Evolutionary conservation across 2,797 vertebrate species (phyloP), one percentile per base, ranked within the genome.

Genomic region (Masticophis lateralis): DNA sequence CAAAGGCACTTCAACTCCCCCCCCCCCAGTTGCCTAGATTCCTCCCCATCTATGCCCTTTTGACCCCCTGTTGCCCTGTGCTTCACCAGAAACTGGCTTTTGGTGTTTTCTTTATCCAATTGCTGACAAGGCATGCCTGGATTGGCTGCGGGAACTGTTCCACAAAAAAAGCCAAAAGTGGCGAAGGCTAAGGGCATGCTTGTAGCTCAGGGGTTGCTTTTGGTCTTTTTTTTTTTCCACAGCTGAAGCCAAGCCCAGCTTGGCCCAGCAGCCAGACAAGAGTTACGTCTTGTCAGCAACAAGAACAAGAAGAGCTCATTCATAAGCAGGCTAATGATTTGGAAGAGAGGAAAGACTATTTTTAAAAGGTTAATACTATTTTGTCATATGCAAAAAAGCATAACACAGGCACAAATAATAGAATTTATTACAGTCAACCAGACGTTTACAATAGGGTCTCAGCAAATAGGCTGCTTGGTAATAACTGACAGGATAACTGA

Each of bases 281-380:
- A 69, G 63, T 32, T 13, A 69, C 14, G 14, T 32, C 66, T 32
- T 69, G n/a, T 69, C 66, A 69, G 13, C 66, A 32, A 32, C 5
- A 32, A 69, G n/a, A 18, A 16, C n/a, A 69, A 69, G 66, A 32
- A 69, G 97, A 98, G 98, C 97, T 98, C 98, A 98, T 98, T 98
- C 97, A 97, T 97, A 97, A 97, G 97, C 97, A 98, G 98, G 97
- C 97, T 98, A 98, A 98, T 98, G 97, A 98, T 97, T 97, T 97
- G 96, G 97, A 97, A 98, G 98, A 97, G 97, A 96, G 97, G 98
- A 97, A 97, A 95, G 97, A 97, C 97, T 95, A 97, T 96, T 97
- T 96, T 57, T 94, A 97, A 94, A 95, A 94, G 97, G 94, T 94
- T 94, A 95, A 95, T 96, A 93, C 95, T 95, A 96, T 97, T 96